Evolutionary conservation across 1,140 invertebrate species (phyloP), one percentile per base, ranked within the genome.

Genomic region (Adelges cooleyi): DNA sequence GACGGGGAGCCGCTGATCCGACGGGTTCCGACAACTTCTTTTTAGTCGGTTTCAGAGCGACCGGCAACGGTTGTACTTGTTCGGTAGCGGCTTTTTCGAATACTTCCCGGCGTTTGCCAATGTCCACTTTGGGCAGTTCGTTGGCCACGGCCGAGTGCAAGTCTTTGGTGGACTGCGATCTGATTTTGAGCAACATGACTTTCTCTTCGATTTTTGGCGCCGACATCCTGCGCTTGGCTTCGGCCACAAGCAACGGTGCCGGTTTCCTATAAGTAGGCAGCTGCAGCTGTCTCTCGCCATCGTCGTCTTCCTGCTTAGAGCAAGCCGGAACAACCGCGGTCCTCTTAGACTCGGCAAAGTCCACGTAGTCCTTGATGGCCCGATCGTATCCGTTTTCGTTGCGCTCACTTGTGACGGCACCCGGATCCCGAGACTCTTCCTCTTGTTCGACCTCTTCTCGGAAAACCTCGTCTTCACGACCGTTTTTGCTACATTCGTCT

Each of bases 351-450:
- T 86, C 71, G 77, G 82, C 48, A 79, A 78, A 66, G 85, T 86
- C 71, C 65, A 89, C 86, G 72, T 91, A 90, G 67, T 85, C 84
- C 70, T 89, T 86, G 67, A 90, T 90, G 66, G 88, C 88, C 68
- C 86, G 83, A 73, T 91, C 89, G 73, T 89, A 91, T 1, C 87
- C 90, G 74, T 90, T 91, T 72, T 90, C 87, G 3, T n/a, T 33
- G 25, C 3, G 36, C 23, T 4, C 10, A 1, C 6, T 18, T 3
- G 80, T 78, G 69, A 82, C 80, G 1, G 80, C 79, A 17, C 81
- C 82, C 70, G 79, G 80, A 23, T 79, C 81, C 29, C 78, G 79
- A 10, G 80, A 80, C 69, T 82, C 81, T 71, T 82, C 33, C 0
- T 3, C 9, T 0, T 15, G 38, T 20, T 33, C n/a, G 44, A 27